phyloP scores from a whole-genome alignment of 2,797 vertebrate species.

The Meda fulgida region DNA sequence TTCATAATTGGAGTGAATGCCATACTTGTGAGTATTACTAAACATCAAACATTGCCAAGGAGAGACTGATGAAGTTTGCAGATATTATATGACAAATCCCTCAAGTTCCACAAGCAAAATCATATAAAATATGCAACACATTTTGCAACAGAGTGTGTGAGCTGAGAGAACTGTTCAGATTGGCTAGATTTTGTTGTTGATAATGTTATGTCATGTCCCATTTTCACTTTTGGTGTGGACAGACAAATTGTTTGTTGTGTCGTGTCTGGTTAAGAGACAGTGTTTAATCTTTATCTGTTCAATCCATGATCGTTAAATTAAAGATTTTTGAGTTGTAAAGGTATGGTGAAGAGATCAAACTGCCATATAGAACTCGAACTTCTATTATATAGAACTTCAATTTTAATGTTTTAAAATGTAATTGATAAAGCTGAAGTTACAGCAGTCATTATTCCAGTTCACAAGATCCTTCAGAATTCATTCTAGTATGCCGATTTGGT shows the following conservation, averaged over 20 bases:
- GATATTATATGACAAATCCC: not conserved
- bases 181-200: not conserved
- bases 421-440: too few species aligned
- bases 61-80: not conserved
- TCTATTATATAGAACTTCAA: too few species aligned
- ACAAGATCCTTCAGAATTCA: too few species aligned
- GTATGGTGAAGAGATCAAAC: too few species aligned
- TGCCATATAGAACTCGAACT: too few species aligned
- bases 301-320: not conserved
- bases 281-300: not conserved
- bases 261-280: not conserved
- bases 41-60: not conserved
- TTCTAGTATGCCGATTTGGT: too few species aligned
- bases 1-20: not conserved
- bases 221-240: not conserved
- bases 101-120: not conserved
- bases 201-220: not conserved
- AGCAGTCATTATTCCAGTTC: too few species aligned
- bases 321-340: too few species aligned
- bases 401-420: too few species aligned
- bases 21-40: not conserved
- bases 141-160: not conserved
- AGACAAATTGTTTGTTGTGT: not conserved
- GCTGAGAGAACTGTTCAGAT: not conserved
- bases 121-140: not conserved